Percentiles rank a stretch among this genome's conserved stretches.
Evolutionary conservation across 1,140 invertebrate genomes (phyloP).

Genomic region (Dendroctonus valens): DNA sequence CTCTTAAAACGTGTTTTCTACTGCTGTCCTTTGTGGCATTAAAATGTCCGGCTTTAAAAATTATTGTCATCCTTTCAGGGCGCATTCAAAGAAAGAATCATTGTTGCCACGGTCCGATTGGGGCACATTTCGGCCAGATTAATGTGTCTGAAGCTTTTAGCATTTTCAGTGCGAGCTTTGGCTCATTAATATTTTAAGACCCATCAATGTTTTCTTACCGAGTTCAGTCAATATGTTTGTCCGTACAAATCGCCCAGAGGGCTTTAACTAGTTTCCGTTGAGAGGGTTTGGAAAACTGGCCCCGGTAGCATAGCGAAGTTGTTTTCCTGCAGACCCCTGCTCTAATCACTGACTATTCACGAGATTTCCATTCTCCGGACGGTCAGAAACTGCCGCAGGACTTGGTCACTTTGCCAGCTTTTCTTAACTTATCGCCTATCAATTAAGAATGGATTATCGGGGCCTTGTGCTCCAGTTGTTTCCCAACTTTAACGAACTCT

Average conservation of each 20-base stretch:
- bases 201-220: too few species aligned
- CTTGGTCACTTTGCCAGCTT: conserved; percentile 36
- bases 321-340: conserved; percentile 24
- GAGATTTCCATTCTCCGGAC: conserved; percentile 25
- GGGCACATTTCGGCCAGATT: too few species aligned
- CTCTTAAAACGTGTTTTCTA: conserved; percentile 6
- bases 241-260: conserved; percentile 35
- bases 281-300: conserved; percentile 43
- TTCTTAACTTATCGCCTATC: conserved; percentile 37
- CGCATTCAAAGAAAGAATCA: too few species aligned
- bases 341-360: conserved; percentile 45
- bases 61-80: too few species aligned
- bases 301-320: conserved; percentile 25
- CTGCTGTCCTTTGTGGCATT: not conserved
- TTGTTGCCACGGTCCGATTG: too few species aligned
- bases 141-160: too few species aligned
- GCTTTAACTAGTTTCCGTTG: conserved; percentile 46
- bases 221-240: not conserved
- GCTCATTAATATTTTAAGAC: too few species aligned
- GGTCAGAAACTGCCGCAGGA: conserved; percentile 34
- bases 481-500: too few species aligned
- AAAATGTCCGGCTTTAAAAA: too few species aligned
- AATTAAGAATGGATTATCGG: conserved; percentile 29
- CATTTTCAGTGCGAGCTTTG: too few species aligned
- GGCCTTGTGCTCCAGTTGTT: too few species aligned